These are phyloP conservation scores for Dicranocentrus wangi DNA, from an alignment of 2,888 invertebrate genomes.

Conservation along the genomic window DNA sequence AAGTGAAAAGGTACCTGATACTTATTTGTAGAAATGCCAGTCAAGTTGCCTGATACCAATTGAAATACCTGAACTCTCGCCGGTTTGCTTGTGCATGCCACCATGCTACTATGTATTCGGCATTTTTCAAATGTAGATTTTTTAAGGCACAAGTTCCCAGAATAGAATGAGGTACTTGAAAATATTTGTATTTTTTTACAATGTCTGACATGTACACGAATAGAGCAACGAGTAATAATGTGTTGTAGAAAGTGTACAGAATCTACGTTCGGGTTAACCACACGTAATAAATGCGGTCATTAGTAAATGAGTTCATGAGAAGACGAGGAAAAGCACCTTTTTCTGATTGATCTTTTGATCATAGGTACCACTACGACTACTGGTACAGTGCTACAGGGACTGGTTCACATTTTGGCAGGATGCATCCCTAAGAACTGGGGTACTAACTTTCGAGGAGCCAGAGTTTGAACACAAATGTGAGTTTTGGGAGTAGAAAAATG, in stretches of 20 bases:
- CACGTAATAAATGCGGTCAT: conserved; percentile 20
- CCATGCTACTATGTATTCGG: too few species aligned
- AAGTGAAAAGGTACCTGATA: conserved; percentile 20
- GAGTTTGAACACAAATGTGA: too few species aligned
- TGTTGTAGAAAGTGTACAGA: background rate
- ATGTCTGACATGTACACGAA: background rate
- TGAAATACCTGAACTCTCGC: conserved; percentile 14
- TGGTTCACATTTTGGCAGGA: background rate
- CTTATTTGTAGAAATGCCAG: background rate
- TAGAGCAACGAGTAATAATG: background rate
- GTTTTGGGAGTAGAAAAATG: too few species aligned
- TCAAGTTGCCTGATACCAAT: conserved; percentile 4
- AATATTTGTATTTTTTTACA: background rate
- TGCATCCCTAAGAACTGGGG: background rate
- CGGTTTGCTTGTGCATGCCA: background rate
- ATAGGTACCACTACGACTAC: too few species aligned
- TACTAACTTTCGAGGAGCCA: too few species aligned
- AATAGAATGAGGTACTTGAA: conserved; percentile 56
- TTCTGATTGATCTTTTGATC: too few species aligned
- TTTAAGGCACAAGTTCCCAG: conserved; percentile 62
- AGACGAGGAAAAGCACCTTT: background rate
- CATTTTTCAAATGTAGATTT: conserved; percentile 11
- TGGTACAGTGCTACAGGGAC: too few species aligned
- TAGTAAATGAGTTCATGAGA: conserved; percentile 48
- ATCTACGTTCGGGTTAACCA: background rate